Base-by-base conservation (phyloP, 1,140 invertebrate genomes). In the Drosophila ohnishii region DNA sequence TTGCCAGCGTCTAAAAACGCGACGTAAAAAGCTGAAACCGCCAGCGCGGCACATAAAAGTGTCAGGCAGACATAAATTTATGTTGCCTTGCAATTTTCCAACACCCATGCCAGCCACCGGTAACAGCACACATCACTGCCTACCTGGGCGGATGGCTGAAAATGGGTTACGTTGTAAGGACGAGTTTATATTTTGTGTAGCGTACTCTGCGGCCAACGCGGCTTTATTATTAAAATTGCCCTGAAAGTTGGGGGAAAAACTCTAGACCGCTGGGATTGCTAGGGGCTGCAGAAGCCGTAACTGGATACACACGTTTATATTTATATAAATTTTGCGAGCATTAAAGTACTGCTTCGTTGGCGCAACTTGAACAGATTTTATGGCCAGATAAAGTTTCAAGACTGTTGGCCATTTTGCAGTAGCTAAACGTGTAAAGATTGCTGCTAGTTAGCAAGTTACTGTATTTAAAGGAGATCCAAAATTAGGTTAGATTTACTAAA, bases 41-140 rank as follows among this genome's bases (percentile, higher is more conserved):
- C 60, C 69, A 71, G 65, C 80, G 78, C 62, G 64, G 80, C 80
- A 80, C 74, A 88, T 84, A 78, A 87, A 78, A 84, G 80, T 84
- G 80, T 84, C 80, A 78, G 80, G 61, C 66, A 75, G 58, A 64
- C 82, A 84, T 80, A 86, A 84, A 84, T 78, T 84, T 84, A 81
- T 84, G 67, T 75, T 80, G 67, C 57, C 81, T 84, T 85, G 80
- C 74, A 63, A 67, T 73, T 66, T 73, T 80, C 47, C 48, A 59
- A 47, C 61, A 73, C 45, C 60, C 25, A 53, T 48, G 25, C 40
- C 40, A 14, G 37, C 14, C 25, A 28, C 25, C 25, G 25, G 25
- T 28, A 37, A 37, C n/a, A 16, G 56, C 44, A 45, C 39, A 63
- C 42, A 69, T 69, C 65, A 69, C 37, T 65, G 48, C 56, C 56